Evolutionary conservation across 2,113 vertebrate species (phyloP).

Genomic region (Dipodomys spectabilis): DNA sequence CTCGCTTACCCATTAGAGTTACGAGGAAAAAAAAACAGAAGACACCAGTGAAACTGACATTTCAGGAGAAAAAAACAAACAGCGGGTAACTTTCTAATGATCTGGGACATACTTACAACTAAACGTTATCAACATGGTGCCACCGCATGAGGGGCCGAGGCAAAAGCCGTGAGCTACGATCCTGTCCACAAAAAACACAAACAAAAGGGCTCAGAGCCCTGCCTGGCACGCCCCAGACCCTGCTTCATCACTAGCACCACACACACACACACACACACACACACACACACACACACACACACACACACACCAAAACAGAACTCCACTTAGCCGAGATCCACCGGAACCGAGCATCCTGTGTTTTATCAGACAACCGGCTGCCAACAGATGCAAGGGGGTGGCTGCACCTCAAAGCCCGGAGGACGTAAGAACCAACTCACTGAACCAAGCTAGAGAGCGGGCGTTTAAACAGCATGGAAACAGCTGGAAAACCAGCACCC

Average conservation of each 20-base stretch:
- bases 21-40: slow-evolving; percentile 41
- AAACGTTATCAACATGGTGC: no score
- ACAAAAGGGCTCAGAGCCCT: no score
- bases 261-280: background rate
- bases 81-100: background rate
- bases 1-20: background rate
- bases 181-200: no score
- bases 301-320: background rate
- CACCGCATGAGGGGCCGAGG: no score
- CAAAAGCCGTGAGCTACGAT: no score
- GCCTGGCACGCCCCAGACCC: no score
- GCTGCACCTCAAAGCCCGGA: background rate
- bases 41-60: background rate
- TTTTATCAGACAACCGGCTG: background rate
- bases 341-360: background rate
- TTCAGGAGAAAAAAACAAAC: background rate
- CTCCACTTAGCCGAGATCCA: slow-evolving; percentile 5
- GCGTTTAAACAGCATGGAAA: background rate
- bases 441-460: background rate
- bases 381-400: background rate
- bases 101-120: background rate
- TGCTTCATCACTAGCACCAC: no score
- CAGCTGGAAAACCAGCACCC: no score
- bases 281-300: no score
- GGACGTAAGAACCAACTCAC: slow-evolving; percentile 12